These are phyloP conservation scores for Hydrozoanthus tunicans DNA, from an alignment of 64 coral and sea anemone genomes.

Conservation along the genomic window DNA sequence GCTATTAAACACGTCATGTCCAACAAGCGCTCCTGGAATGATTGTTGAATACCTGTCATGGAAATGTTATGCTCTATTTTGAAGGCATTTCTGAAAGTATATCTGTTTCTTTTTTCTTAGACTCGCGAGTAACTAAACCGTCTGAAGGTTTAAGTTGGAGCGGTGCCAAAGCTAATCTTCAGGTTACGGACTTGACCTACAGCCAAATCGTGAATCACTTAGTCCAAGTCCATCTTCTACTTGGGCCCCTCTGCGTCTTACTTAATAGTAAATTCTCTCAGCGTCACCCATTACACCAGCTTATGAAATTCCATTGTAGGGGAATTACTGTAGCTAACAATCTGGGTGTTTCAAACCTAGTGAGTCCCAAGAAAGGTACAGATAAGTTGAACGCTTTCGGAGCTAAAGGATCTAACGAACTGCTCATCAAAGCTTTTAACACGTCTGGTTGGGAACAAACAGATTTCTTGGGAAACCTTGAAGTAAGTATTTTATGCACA, in stretches of 20 bases:
- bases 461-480: slow-evolving; percentile 5
- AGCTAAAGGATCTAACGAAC: slow-evolving; percentile 5
- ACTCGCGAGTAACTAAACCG: too few species aligned
- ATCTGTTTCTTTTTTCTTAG: too few species aligned
- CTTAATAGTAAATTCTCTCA: slow-evolving; percentile 1
- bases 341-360: slow-evolving; percentile 1
- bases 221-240: slow-evolving; percentile 48
- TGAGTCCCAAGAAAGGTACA: not conserved
- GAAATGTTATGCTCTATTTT: too few species aligned
- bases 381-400: slow-evolving; percentile 27
- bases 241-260: slow-evolving; percentile 23
- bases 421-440: not conserved
- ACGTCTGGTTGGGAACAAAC: slow-evolving; percentile 35
- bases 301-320: slow-evolving; percentile 37
- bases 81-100: too few species aligned
- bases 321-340: slow-evolving; percentile 9
- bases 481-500: not conserved
- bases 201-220: slow-evolving; percentile 83
- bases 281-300: slow-evolving; percentile 21
- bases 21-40: too few species aligned
- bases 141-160: too few species aligned
- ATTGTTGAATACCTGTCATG: too few species aligned
- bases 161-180: slow-evolving; percentile 60
- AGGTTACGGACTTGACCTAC: slow-evolving; percentile 72
- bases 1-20: too few species aligned